These are phyloP conservation scores for Hylaea fasciaria DNA, from an alignment of 2,888 invertebrate species.

Conservation along the genomic window DNA sequence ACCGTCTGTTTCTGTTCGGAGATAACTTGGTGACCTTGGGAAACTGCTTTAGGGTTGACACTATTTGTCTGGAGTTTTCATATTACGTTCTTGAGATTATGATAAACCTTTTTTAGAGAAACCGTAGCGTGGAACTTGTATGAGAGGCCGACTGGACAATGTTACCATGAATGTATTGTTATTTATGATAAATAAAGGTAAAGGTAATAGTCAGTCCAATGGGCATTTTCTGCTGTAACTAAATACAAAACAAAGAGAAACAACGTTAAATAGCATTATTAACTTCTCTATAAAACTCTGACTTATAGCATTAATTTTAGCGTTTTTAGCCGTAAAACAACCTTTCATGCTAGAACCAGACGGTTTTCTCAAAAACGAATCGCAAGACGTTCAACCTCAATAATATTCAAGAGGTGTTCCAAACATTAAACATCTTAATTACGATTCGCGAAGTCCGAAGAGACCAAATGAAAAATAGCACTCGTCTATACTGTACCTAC, in stretches of 20 bases:
- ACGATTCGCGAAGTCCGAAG: constrained; percentile 70
- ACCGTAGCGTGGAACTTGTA: background rate
- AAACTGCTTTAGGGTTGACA: constrained; percentile 35
- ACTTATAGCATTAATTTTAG: too few species aligned
- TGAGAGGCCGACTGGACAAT: too few species aligned
- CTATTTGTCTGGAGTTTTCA: constrained; percentile 16
- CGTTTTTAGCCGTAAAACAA: too few species aligned
- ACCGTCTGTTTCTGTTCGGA: constrained; percentile 31
- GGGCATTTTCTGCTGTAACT: too few species aligned
- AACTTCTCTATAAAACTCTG: too few species aligned
- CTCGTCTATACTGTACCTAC: constrained; percentile 59
- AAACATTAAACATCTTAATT: constrained; percentile 69
- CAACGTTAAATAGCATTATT: too few species aligned
- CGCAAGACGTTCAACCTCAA: constrained; percentile 6
- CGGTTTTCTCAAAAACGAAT: background rate
- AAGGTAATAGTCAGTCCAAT: too few species aligned
- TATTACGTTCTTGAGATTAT: background rate
- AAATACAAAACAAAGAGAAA: too few species aligned
- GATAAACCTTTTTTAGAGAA: background rate
- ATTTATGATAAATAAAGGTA: too few species aligned
- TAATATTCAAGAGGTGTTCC: constrained; percentile 40
- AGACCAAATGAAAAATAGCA: constrained; percentile 78
- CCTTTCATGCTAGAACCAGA: background rate
- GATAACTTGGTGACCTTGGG: constrained; percentile 55
- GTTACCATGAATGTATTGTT: too few species aligned